Conservation (phyloP, 1,140 invertebrate species). For the Chrysoperla carnea region DNA sequence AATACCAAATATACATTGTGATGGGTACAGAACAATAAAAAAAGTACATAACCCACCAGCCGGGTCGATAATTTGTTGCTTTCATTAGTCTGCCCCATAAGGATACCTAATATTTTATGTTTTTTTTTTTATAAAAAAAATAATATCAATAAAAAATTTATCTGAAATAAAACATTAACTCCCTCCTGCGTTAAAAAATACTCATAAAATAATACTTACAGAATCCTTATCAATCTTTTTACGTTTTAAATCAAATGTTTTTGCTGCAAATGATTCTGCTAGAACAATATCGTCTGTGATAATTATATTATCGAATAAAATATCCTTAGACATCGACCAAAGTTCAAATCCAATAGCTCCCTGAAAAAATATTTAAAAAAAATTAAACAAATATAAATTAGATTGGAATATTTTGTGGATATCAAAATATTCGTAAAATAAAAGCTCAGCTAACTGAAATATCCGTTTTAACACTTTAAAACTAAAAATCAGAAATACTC, state of each 20-base stretch:
- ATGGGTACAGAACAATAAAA: constrained; percentile 57
- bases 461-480: too few species aligned
- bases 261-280: constrained; percentile 61
- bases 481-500: too few species aligned
- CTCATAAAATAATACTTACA: constrained; percentile 33
- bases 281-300: constrained; percentile 71
- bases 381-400: constrained; percentile 6
- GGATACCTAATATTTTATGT: constrained; percentile 30
- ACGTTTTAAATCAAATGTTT: constrained; percentile 74
- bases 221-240: constrained; percentile 59
- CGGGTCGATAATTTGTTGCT: constrained; percentile 56
- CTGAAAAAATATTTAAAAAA: constrained; percentile 29
- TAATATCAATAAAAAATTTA: constrained; percentile 1
- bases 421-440: constrained; percentile 5
- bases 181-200: not conserved
- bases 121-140: not conserved
- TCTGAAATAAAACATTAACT: not conserved
- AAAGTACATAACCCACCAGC: constrained; percentile 60
- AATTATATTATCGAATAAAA: constrained; percentile 91
- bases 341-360: constrained; percentile 86
- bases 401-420: not conserved
- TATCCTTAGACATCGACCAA: constrained; percentile 93
- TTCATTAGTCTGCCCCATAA: constrained; percentile 53
- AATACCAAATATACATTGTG: constrained; percentile 46
- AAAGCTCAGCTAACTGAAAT: too few species aligned